Base-by-base conservation (phyloP, 35 echinoderm and acorn worm species). In the Lytechinus pictus region DNA sequence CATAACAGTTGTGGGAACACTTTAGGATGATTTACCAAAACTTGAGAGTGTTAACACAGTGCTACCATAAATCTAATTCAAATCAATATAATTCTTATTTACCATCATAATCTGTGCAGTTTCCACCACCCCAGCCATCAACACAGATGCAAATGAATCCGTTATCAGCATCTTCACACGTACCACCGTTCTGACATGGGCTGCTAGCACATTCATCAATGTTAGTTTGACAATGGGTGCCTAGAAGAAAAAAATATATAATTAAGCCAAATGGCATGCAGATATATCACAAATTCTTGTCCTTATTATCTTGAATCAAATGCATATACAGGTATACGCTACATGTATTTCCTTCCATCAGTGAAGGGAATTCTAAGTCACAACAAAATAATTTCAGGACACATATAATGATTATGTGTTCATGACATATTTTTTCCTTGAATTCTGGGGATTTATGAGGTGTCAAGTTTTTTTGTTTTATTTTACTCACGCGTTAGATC, bases 21-120 rank as follows among this genome's bases (percentile, higher is more conserved):
- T 44, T 44, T 44, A 44, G n/a, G n/a, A 44, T 44, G 2, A 44
- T 44, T 44, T 44, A 0, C 33, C 33, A 0, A 44, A 44, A 44
- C 2, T 44, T 44, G 33, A 2, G 33, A 44, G 33, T 2, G 0
- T 44, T 44, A 44, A 44, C 33, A 71, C 61, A 71, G 19, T 71
- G 13, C 61, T 71, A 16, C 61, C 19, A 71, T 4, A 24, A 24
- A 24, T 6, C 33, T 44, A 44, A 16, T 71, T 71, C 24, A 5
- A 5, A 71, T 0, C 19, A 14, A 52, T 1, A 29, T 8, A 27
- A 56, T 19, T 94, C 14, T 24, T 86, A 90, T 44, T 95, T 94
- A 97, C 97, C 97, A 61, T 96, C 92, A 55, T 96, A 97, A 86
- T 97, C 96, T 54, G 95, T 90, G 89, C 97, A 97, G 60, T 96